Conservation (phyloP, 2,113 vertebrate species). For the Dipodomys ordii region DNA sequence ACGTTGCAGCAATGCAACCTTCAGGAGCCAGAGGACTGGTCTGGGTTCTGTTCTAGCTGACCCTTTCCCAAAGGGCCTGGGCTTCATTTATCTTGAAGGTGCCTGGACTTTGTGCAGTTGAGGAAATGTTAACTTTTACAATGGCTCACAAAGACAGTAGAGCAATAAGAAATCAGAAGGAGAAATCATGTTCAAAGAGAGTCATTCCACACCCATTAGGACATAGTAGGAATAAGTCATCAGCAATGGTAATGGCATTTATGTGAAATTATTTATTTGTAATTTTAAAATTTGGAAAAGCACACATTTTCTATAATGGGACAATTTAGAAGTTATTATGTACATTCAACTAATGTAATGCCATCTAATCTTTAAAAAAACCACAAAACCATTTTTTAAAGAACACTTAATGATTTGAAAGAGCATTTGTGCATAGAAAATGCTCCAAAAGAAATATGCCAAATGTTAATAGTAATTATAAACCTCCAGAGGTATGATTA, state of each 20-base stretch:
- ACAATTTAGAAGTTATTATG: constrained; percentile 61
- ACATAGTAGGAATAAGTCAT: neutral
- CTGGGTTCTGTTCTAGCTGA: neutral
- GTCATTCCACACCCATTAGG: neutral
- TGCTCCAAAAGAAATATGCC: constrained; percentile 64
- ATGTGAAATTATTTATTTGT: constrained; percentile 38
- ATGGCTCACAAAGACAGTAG: neutral
- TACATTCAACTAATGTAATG: constrained; percentile 41
- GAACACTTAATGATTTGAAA: constrained; percentile 58
- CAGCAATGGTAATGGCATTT: constrained; percentile 13
- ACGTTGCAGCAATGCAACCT: neutral
- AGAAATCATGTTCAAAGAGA: constrained; percentile 4
- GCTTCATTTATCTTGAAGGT: neutral
- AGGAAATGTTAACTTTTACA: neutral
- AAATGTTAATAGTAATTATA: constrained; percentile 60
- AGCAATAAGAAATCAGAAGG: neutral
- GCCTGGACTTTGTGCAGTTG: neutral
- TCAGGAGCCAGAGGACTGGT: neutral
- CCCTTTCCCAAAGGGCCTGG: neutral
- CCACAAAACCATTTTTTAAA: constrained; percentile 47
- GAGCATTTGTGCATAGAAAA: constrained; percentile 63
- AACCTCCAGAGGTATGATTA: constrained; percentile 42
- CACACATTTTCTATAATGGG: constrained; percentile 35
- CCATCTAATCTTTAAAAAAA: constrained; percentile 49
- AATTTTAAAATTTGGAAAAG: constrained; percentile 58